A percentile compares a stretch with the other conserved stretches of the same genome.
Conservation (phyloP, 2,797 vertebrate species). For the Psittacula derbiana region DNA sequence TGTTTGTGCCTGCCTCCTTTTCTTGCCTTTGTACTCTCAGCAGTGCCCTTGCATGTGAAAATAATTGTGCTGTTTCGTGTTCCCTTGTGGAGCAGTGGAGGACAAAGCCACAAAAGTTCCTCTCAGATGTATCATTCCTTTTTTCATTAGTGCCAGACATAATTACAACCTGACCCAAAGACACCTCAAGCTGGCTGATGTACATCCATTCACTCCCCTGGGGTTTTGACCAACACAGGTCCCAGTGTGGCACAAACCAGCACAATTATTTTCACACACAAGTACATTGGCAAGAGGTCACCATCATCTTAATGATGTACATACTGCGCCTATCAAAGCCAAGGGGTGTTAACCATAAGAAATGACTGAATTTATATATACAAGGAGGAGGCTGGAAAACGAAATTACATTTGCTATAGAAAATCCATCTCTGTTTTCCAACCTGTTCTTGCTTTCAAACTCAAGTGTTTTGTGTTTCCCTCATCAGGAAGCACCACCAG, state of each 20-base stretch:
- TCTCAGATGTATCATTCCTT: background rate
- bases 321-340: background rate
- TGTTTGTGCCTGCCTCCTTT: background rate
- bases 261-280: background rate
- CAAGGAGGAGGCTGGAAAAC: background rate
- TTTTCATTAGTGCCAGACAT: background rate
- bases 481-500: background rate
- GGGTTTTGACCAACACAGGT: background rate
- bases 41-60: background rate
- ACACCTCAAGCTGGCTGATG: background rate
- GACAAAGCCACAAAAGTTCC: background rate
- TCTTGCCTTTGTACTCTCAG: background rate
- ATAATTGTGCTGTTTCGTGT: background rate
- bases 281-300: background rate
- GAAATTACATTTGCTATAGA: background rate
- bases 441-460: background rate
- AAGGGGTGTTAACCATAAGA: background rate
- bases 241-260: background rate
- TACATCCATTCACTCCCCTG: background rate
- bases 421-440: background rate
- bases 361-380: background rate
- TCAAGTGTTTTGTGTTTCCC: background rate
- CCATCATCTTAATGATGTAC: background rate
- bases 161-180: background rate
- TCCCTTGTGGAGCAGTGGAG: background rate